A percentile compares a stretch with the other conserved stretches of the same genome.
Conservation (phyloP, 2,113 vertebrate genomes). For the Alethe castanea region DNA sequence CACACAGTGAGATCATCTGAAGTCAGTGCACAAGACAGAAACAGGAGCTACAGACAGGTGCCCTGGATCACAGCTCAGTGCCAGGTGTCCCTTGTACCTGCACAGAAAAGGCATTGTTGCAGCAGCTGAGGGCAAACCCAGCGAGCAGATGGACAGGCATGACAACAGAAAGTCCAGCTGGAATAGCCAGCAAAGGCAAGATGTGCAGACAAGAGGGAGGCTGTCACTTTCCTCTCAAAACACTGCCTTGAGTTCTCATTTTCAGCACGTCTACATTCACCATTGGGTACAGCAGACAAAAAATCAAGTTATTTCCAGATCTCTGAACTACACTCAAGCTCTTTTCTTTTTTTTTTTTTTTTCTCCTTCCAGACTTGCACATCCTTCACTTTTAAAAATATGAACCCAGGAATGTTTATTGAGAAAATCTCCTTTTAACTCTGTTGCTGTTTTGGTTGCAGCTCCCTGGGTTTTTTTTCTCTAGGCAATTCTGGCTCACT, state of each 20-base stretch:
- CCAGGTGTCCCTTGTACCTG: neutral
- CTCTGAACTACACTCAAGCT: neutral
- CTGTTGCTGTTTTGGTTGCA: neutral
- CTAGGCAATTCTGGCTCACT: neutral
- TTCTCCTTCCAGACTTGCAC: neutral
- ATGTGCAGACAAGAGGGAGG: neutral
- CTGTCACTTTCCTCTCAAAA: neutral
- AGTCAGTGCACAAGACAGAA: neutral
- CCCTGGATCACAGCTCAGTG: neutral
- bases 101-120: neutral
- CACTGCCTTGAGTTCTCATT: neutral
- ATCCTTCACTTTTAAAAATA: neutral
- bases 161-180: neutral
- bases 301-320: neutral
- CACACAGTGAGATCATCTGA: no score
- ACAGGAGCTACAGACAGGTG: fast-evolving
- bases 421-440: neutral
- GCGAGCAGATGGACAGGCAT: fast-evolving
- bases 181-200: neutral
- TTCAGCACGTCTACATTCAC: neutral
- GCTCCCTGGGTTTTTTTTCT: neutral
- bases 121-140: neutral
- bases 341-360: neutral
- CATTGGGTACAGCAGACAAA: neutral
- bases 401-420: neutral